Evolutionary conservation across 2,797 vertebrate species (phyloP), one percentile per base, ranked within the genome.

Genomic region (Mareca strepera): DNA sequence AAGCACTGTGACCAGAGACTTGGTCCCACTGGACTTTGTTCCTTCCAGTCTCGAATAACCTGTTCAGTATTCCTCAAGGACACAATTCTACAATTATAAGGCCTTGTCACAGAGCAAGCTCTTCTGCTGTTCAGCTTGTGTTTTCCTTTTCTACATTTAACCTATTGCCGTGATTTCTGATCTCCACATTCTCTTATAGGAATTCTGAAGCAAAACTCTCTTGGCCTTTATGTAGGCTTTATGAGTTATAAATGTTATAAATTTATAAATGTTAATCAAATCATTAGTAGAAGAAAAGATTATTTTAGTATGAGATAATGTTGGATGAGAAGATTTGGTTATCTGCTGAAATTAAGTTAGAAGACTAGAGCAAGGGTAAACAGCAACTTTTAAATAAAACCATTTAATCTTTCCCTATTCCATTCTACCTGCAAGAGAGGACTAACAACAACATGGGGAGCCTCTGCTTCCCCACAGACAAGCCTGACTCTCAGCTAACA

Each of bases 331-430:
- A 73, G 35, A 28, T 52, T 22, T 26, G 63, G n/a, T 23, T 48
- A 17, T 29, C 73, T 68, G 70, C 82, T 82, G 89, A 60, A 86
- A 67, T 10, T 21, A 77, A 58, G 39, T 5, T 46, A 63, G 23
- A 86, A 62, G 25, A 66, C 16, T 1, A 58, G 48, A 4, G 5
- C 59, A 43, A 76, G 21, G 84, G 39, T 41, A 44, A 87, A 11
- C 11, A 53, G 59, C 39, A 60, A 44, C 56, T 91, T 82, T 20
- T 64, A 31, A n/a, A 28, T 41, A 15, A 73, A 83, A 16, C 3
- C 5, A 52, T 29, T 33, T 14, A 2, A 35, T 48, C 17, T 29
- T 48, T 22, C 52, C 46, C 1, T 1, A 0, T 8, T 72, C 50
- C 62, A n/a, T 44, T 62, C 28, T 33, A 0, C 6, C 22, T 60